Evolutionary conservation across 2,113 vertebrate species (phyloP), one percentile per base, ranked within the genome.

Genomic region (Stegastes partitus): DNA sequence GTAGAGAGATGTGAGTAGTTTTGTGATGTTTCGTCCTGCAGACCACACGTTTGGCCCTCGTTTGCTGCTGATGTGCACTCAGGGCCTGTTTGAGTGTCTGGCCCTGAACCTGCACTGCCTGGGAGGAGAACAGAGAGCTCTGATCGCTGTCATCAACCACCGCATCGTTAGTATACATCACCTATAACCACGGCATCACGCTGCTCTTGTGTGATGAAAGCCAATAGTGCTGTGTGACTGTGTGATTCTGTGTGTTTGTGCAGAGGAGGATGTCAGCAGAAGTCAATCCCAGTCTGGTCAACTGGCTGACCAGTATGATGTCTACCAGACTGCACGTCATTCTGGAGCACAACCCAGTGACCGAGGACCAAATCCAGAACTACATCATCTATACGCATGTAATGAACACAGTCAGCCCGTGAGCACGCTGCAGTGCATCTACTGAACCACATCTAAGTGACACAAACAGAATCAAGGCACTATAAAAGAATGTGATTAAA

Each of bases 261-360:
- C 83, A 97, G 96, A 94, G 96, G 69, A 95, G 95, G 22, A 95
- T 97, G 94, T 96, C 96, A 11, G 94, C 94, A 0, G 96, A 96
- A n/a, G 95, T 96, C 54, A 96, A 96, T 62, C 96, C 96, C 0
- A 96, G 95, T 22, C 85, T 97, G 83, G 95, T 97, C 51, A 96
- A 95, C 92, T 97, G 96, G 96, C 91, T 97, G 81, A 96, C 95
- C 57, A 95, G 95, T 8, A 96, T 97, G 94, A 95, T 97, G 95
- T 95, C 95, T 4, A 94, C 96, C 87, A 93, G 96, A 50, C 93
- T 97, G 39, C 95, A 96, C 42, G 93, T 95, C 47, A 95, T 97
- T 6, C 90, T 97, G 85, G 96, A 96, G 18, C 95, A 96, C 77
- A 96, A 96, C 91, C 96, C 96, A 0, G 93, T 96, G 11, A 95